A percentile compares a stretch with the other conserved stretches of the same genome.
These are phyloP conservation scores for Vanacampus margaritifer DNA, from an alignment of 2,113 vertebrate species.

Conservation along the genomic window DNA sequence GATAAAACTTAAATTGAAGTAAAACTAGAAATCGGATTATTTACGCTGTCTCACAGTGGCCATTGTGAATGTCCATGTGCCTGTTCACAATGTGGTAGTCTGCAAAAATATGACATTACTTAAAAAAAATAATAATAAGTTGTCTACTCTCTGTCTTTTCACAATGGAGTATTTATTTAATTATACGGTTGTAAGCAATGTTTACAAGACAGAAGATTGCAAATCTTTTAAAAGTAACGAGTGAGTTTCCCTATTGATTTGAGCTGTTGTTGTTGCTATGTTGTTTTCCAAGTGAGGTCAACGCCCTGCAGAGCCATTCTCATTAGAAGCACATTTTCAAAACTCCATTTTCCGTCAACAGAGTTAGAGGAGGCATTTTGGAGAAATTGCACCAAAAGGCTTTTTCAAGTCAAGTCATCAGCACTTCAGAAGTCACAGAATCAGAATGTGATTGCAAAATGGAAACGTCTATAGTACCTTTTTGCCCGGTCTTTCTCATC, in stretches of 20 bases:
- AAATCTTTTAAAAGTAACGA: neutral
- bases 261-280: neutral
- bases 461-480: conserved; percentile 71
- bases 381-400: neutral
- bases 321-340: neutral
- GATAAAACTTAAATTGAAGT: too few species aligned
- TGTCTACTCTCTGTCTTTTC: too few species aligned
- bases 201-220: neutral
- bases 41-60: too few species aligned
- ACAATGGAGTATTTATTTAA: neutral
- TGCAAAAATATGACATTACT: too few species aligned
- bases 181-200: too few species aligned
- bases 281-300: neutral
- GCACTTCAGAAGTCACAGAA: neutral
- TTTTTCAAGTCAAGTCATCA: neutral
- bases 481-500: conserved; percentile 93
- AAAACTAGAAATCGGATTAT: too few species aligned
- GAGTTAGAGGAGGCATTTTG: neutral
- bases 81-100: too few species aligned
- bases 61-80: too few species aligned
- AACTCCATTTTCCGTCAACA: neutral
- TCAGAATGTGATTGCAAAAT: neutral
- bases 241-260: neutral
- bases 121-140: too few species aligned
- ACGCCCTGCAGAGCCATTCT: neutral